phyloP scores from a whole-genome alignment of 2,888 invertebrate genomes.

The Tenthredo amoena region DNA sequence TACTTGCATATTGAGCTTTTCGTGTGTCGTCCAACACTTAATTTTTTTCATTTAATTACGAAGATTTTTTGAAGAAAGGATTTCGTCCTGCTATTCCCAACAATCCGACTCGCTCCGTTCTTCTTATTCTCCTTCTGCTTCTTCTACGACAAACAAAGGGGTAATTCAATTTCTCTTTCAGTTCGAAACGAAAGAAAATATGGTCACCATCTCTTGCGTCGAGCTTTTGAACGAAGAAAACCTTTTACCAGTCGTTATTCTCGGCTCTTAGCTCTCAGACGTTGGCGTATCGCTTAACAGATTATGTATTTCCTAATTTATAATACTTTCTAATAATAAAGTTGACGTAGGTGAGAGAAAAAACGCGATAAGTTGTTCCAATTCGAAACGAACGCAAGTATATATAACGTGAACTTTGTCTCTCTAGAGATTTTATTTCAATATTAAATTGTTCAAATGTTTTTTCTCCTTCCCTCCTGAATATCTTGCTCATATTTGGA shows the following conservation, averaged over 20 bases:
- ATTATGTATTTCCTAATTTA: neutral
- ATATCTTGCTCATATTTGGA: neutral
- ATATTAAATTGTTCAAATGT: neutral
- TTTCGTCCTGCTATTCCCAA: neutral
- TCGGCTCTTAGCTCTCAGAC: neutral
- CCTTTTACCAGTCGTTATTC: neutral
- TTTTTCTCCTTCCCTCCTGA: neutral
- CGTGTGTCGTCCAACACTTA: neutral
- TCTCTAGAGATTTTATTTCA: neutral
- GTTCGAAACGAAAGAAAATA: conserved; percentile 23
- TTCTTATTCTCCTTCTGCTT: neutral
- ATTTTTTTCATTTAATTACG: neutral
- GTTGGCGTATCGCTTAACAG: neutral
- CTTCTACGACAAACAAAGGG: conserved; percentile 3
- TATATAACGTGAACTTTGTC: neutral
- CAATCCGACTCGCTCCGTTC: neutral
- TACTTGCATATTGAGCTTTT: neutral
- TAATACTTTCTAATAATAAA: neutral
- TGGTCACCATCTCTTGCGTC: conserved; percentile 2
- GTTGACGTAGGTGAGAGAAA: neutral
- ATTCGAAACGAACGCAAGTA: neutral
- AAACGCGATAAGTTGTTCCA: neutral
- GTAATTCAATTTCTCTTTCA: conserved; percentile 16
- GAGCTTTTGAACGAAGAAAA: neutral
- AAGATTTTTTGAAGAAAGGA: neutral